Percentiles rank a stretch among this genome's conserved stretches.
These are phyloP conservation scores for Uria lomvia DNA, from an alignment of 2,113 vertebrate species.

Conservation along the genomic window DNA sequence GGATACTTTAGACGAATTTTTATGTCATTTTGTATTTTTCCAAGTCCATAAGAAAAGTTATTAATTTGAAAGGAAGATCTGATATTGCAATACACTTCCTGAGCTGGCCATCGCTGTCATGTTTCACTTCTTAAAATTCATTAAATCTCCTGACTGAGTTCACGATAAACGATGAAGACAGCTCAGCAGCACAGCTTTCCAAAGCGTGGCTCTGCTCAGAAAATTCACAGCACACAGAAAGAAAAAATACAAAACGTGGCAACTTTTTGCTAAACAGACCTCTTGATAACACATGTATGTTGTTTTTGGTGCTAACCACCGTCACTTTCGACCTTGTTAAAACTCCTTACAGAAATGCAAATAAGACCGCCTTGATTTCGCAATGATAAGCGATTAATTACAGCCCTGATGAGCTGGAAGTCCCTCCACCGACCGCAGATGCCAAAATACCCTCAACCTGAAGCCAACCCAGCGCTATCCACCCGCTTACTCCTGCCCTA, in stretches of 20 bases:
- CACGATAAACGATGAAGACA: fast-evolving
- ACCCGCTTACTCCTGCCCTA: fast-evolving
- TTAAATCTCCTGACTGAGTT: not conserved
- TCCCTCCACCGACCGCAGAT: fast-evolving
- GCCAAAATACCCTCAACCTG: fast-evolving
- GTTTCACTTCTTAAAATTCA: not conserved
- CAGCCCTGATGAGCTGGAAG: not conserved
- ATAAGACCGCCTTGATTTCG: fast-evolving
- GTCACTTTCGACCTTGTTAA: not conserved
- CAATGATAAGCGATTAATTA: fast-evolving
- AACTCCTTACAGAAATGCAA: fast-evolving
- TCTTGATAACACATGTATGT: fast-evolving
- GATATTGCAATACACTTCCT: not conserved
- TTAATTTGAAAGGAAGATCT: not conserved
- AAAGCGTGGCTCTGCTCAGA: not conserved
- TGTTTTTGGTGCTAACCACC: not conserved
- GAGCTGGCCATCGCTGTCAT: not conserved
- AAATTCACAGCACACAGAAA: not conserved
- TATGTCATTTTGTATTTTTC: not conserved
- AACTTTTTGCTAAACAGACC: not conserved
- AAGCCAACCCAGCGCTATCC: fast-evolving
- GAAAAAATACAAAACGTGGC: fast-evolving
- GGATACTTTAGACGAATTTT: not conserved
- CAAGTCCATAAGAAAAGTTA: not conserved
- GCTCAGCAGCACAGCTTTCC: not conserved